phyloP scores from a whole-genome alignment of 2,888 invertebrate genomes.

The Acleris laterana region DNA sequence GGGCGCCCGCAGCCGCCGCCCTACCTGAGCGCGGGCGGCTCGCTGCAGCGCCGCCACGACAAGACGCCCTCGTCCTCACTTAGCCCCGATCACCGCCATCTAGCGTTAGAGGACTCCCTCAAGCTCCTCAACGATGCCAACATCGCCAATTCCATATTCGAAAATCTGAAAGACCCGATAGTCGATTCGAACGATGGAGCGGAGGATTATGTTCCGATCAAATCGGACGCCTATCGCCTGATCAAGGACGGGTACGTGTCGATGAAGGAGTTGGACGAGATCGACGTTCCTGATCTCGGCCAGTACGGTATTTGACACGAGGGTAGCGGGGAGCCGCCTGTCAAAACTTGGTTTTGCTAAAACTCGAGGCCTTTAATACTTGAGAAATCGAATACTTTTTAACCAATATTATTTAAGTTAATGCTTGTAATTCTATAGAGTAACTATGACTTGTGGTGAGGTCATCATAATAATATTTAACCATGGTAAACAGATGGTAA shows the following conservation, averaged over 20 bases:
- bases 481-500: too few relatives aligned
- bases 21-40: conserved; percentile 67
- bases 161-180: conserved; percentile 67
- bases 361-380: background rate
- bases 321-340: conserved; percentile 62
- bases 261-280: conserved; percentile 66
- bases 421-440: too few relatives aligned
- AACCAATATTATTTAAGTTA: background rate
- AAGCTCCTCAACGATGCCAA: conserved; percentile 79
- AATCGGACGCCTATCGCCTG: conserved; percentile 49
- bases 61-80: conserved; percentile 56
- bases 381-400: background rate
- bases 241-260: conserved; percentile 48
- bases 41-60: conserved; percentile 62
- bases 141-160: conserved; percentile 61
- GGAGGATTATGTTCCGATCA: conserved; percentile 75
- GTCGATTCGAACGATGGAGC: conserved; percentile 67
- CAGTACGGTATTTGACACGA: conserved; percentile 79
- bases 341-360: conserved; percentile 82
- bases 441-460: too few relatives aligned
- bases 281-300: conserved; percentile 68
- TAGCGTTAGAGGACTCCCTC: conserved; percentile 74
- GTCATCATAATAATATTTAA: too few relatives aligned
- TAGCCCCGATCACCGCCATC: conserved; percentile 66
- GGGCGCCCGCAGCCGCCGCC: conserved; percentile 80